Evolutionary conservation across 2,888 invertebrate species (phyloP).

Genomic region (Hirtodrosophila duncani): DNA sequence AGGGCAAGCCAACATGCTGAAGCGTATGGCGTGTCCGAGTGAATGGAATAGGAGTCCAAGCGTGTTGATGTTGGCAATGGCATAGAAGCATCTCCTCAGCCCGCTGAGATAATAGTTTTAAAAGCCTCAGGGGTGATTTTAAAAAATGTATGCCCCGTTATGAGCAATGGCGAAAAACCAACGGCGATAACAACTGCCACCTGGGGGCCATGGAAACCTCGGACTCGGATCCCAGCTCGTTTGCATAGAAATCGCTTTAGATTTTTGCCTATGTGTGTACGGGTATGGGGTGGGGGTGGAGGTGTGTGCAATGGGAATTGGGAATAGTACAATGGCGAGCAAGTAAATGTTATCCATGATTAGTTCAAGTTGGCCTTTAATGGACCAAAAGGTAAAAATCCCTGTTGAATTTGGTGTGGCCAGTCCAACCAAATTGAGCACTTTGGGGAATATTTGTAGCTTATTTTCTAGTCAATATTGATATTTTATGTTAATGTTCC

Average conservation of each 20-base stretch:
- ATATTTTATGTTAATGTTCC: constrained; percentile 31
- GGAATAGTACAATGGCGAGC: constrained; percentile 15
- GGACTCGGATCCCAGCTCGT: constrained; percentile 18
- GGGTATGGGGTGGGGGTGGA: too few species aligned
- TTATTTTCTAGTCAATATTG: constrained; percentile 17
- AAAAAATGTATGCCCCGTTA: constrained; percentile 34
- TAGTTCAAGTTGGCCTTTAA: constrained; percentile 31
- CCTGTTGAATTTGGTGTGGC: constrained; percentile 8
- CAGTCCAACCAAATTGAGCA: neutral
- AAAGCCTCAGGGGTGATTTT: constrained; percentile 60
- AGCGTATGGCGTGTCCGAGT: constrained; percentile 32
- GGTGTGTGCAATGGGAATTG: too few species aligned
- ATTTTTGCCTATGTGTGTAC: too few species aligned
- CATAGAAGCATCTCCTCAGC: neutral
- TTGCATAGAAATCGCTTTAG: constrained; percentile 34
- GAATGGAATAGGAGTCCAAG: neutral
- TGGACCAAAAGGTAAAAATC: constrained; percentile 25
- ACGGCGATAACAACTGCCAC: constrained; percentile 27
- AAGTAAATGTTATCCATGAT: constrained; percentile 40
- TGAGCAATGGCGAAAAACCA: constrained; percentile 25
- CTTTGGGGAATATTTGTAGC: constrained; percentile 1
- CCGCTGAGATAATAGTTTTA: constrained; percentile 55
- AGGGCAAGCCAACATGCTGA: neutral
- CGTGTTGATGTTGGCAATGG: too few species aligned
- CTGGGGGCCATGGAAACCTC: constrained; percentile 11